Evolutionary conservation across 2,888 invertebrate species (phyloP).

Genomic region (Alsophila aescularia): DNA sequence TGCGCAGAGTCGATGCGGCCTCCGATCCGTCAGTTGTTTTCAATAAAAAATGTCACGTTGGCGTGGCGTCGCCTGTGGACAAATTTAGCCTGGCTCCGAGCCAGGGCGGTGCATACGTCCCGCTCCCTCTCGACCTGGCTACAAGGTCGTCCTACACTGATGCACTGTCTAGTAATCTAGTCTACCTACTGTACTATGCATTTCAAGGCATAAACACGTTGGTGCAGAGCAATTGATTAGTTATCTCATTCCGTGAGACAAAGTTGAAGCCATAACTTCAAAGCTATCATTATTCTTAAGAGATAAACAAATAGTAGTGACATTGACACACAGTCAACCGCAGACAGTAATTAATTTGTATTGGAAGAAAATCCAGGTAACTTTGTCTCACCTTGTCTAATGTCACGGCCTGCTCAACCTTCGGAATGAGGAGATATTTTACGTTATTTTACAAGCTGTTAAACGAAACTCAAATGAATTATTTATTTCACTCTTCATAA

Average conservation of each 20-base stretch:
- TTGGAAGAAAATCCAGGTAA: conserved; percentile 19
- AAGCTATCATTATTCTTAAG: neutral
- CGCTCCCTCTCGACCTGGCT: conserved; percentile 58
- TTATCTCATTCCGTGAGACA: too few relatives aligned
- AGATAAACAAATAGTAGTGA: neutral
- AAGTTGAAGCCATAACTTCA: neutral
- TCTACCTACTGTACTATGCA: conserved; percentile 39
- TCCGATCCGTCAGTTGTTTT: conserved; percentile 78
- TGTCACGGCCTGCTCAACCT: conserved; percentile 46
- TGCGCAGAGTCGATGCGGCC: conserved; percentile 69
- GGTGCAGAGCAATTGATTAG: too few relatives aligned
- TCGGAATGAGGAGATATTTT: neutral
- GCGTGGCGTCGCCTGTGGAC: conserved; percentile 70
- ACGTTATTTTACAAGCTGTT: neutral
- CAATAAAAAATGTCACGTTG: conserved; percentile 81
- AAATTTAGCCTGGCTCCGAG: conserved; percentile 76
- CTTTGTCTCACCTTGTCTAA: conserved; percentile 61
- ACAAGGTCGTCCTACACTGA: conserved; percentile 71
- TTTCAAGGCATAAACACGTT: conserved; percentile 12
- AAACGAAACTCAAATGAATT: neutral
- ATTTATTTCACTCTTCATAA: too few relatives aligned
- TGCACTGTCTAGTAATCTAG: conserved; percentile 43
- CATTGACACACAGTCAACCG: neutral
- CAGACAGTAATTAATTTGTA: too few relatives aligned
- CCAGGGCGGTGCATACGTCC: conserved; percentile 76